A percentile compares a stretch with the other conserved stretches of the same genome.
phyloP scores from a whole-genome alignment of 2,888 invertebrate species.

The Tiliacea citrago region DNA sequence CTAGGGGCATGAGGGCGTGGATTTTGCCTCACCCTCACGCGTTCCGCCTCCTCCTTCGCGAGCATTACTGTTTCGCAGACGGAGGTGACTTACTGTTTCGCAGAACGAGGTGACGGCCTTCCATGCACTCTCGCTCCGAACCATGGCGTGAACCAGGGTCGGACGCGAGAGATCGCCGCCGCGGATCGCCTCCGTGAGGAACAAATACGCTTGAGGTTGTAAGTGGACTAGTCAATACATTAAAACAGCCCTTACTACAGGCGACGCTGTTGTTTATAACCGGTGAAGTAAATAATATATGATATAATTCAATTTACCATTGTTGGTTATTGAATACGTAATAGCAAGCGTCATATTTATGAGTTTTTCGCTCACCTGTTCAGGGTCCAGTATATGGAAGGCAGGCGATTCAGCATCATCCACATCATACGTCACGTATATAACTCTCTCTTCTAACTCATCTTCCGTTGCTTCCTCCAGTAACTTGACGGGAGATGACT shows the following conservation, averaged over 20 bases:
- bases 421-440: slow-evolving; percentile 86
- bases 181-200: too few relatives aligned
- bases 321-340: too few relatives aligned
- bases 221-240: background rate
- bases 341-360: too few relatives aligned
- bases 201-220: background rate
- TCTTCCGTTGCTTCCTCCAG: slow-evolving; percentile 59
- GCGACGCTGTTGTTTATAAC: background rate
- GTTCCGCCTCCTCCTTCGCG: too few relatives aligned
- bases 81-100: too few relatives aligned
- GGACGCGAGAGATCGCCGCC: too few relatives aligned
- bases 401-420: slow-evolving; percentile 74
- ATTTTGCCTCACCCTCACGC: too few relatives aligned
- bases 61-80: too few relatives aligned
- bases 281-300: background rate
- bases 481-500: slow-evolving; percentile 37
- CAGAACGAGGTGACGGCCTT: too few relatives aligned
- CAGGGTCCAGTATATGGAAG: slow-evolving; percentile 78
- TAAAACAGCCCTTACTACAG: background rate
- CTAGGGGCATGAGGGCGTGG: too few relatives aligned
- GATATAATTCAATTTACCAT: background rate
- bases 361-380: slow-evolving; percentile 72
- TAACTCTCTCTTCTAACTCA: slow-evolving; percentile 78
- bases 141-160: too few relatives aligned
- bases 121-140: too few relatives aligned